A percentile compares a stretch with the other conserved stretches of the same genome.
phyloP scores from a whole-genome alignment of 2,113 vertebrate genomes.

The Dasypus novemcinctus region DNA sequence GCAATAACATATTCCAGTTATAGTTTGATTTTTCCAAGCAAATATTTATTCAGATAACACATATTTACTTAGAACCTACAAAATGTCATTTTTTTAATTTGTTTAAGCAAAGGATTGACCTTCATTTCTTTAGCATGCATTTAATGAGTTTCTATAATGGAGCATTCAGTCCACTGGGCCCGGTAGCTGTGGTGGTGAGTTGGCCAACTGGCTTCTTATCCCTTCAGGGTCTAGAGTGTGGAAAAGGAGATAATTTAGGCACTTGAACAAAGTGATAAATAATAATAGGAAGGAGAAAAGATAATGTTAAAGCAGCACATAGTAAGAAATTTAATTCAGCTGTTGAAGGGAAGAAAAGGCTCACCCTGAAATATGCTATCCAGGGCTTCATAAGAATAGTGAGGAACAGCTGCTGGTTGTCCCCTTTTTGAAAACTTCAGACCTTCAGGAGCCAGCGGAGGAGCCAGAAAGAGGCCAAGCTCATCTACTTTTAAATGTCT shows the following conservation, averaged over 20 bases:
- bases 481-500: not conserved
- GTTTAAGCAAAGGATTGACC: not conserved
- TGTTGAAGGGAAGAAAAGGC: not conserved
- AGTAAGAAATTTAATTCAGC: not conserved
- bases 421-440: not conserved
- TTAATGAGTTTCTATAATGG: not conserved
- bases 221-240: not conserved
- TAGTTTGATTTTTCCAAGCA: slow-evolving; percentile 40
- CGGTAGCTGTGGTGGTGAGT: not conserved
- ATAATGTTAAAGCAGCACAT: not conserved
- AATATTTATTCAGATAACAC: slow-evolving; percentile 10
- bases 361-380: not conserved
- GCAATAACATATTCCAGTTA: slow-evolving; percentile 34
- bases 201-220: not conserved
- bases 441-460: not conserved
- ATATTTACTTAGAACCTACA: slow-evolving; percentile 3
- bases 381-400: not conserved
- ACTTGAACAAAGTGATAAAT: not conserved
- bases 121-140: not conserved
- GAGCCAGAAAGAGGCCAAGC: not conserved
- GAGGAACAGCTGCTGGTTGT: not conserved
- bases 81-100: not conserved
- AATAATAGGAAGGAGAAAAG: not conserved
- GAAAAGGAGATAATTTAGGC: not conserved
- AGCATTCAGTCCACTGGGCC: not conserved